phyloP scores from a whole-genome alignment of 2,888 invertebrate species.

The Perizoma affinitatum region DNA sequence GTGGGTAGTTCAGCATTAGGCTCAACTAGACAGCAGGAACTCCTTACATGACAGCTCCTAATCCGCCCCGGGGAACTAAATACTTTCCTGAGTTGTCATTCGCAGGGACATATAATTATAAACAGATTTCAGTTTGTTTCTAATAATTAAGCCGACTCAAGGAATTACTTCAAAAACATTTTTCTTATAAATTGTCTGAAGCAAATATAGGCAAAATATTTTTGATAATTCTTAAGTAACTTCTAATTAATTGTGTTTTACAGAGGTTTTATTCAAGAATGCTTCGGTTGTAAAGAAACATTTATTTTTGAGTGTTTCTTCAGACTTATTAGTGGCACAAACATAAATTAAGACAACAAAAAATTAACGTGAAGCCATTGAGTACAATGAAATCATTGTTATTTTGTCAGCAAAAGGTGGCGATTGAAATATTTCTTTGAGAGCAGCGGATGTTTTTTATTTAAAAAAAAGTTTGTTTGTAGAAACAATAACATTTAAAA shows the following conservation, averaged over 20 bases:
- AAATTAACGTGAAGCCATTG: slow-evolving; percentile 42
- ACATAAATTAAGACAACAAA: slow-evolving; percentile 55
- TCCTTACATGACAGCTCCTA: slow-evolving; percentile 35
- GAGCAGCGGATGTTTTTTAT: not conserved
- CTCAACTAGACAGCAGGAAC: slow-evolving; percentile 32
- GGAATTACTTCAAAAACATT: slow-evolving; percentile 13
- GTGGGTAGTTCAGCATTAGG: slow-evolving; percentile 33
- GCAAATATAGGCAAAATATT: slow-evolving; percentile 1
- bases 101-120: slow-evolving; percentile 15
- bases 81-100: slow-evolving; percentile 20
- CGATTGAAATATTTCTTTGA: not conserved
- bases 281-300: slow-evolving; percentile 40
- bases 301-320: slow-evolving; percentile 45
- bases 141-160: slow-evolving; percentile 15
- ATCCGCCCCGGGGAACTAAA: slow-evolving; percentile 24
- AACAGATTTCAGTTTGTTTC: slow-evolving; percentile 14
- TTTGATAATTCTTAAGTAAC: slow-evolving; percentile 3
- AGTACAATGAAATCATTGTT: slow-evolving; percentile 51
- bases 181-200: slow-evolving; percentile 7
- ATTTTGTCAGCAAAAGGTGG: slow-evolving; percentile 29
- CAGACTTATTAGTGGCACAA: slow-evolving; percentile 40
- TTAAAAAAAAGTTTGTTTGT: not conserved
- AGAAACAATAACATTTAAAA: too few species aligned
- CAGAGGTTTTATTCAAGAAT: not conserved
- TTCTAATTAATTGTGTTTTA: slow-evolving; percentile 9